Evolutionary conservation across 2,888 invertebrate species (phyloP).

Genomic region (Carcina quercana): DNA sequence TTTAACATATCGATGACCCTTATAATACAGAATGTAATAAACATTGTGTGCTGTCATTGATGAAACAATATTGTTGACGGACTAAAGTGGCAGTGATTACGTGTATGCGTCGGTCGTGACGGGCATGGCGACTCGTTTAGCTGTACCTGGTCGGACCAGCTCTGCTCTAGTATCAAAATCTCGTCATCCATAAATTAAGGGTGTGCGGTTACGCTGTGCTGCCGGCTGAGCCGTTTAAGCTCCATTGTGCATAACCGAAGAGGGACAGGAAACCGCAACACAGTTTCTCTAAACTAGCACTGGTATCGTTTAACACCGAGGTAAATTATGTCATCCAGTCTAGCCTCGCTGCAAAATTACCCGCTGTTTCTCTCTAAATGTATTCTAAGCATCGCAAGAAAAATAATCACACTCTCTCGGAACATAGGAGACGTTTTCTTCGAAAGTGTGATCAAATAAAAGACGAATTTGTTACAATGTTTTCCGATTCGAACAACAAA

Average conservation of each 20-base stretch:
- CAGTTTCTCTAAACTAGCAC: slow-evolving; percentile 25
- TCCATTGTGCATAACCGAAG: slow-evolving; percentile 53
- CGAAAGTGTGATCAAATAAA: no score
- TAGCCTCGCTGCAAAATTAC: not conserved
- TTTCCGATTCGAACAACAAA: slow-evolving; percentile 27
- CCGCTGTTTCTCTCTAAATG: no score
- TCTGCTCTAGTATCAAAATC: slow-evolving; percentile 48
- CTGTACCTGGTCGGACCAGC: slow-evolving; percentile 22
- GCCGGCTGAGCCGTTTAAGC: slow-evolving; percentile 47
- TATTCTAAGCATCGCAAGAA: no score
- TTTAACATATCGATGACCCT: no score
- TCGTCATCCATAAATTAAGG: slow-evolving; percentile 60
- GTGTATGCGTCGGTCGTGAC: not conserved
- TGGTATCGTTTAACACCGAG: slow-evolving; percentile 20
- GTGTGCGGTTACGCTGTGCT: slow-evolving; percentile 32
- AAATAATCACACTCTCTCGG: no score
- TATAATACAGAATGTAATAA: no score
- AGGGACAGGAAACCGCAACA: slow-evolving; percentile 40
- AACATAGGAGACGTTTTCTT: no score
- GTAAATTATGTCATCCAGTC: slow-evolving; percentile 8
- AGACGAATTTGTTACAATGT: not conserved
- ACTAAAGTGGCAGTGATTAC: no score
- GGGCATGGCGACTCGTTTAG: slow-evolving; percentile 25
- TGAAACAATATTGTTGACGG: not conserved
- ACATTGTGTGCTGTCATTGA: no score